Evolutionary conservation across 2,797 vertebrate genomes (phyloP).

Genomic region (Picus viridis): DNA sequence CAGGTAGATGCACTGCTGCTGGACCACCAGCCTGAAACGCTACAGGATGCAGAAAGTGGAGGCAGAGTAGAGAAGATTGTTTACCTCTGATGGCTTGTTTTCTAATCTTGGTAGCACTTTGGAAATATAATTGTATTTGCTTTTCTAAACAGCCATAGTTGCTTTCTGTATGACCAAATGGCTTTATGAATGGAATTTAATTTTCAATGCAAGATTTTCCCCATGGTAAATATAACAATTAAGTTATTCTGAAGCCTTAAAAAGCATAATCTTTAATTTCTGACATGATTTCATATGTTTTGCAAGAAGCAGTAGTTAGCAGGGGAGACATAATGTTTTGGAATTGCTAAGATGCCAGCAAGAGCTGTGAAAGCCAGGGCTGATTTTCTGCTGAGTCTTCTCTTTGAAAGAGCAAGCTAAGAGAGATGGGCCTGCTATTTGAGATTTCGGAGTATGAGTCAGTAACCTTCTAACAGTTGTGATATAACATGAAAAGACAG

Average conservation of each 20-base stretch:
- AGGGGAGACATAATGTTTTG: neutral
- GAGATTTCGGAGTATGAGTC: neutral
- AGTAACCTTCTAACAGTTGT: neutral
- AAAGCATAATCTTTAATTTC: conserved; percentile 61
- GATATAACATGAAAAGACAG: neutral
- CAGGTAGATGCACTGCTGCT: conserved; percentile 65
- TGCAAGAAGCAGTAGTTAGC: neutral
- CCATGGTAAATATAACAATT: conserved; percentile 47
- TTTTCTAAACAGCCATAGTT: conserved; percentile 50
- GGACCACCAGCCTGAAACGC: conserved; percentile 66
- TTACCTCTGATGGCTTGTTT: conserved; percentile 76
- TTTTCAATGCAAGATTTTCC: conserved; percentile 30
- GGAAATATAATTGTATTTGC: neutral
- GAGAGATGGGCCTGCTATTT: neutral
- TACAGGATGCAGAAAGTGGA: conserved; percentile 78
- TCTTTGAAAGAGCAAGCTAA: neutral
- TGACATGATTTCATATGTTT: conserved; percentile 47
- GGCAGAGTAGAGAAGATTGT: conserved; percentile 80
- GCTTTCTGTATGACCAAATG: conserved; percentile 24
- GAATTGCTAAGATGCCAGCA: neutral
- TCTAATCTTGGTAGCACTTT: conserved; percentile 62
- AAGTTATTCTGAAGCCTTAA: conserved; percentile 74
- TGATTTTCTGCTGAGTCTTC: neutral
- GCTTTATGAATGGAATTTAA: conserved; percentile 68
- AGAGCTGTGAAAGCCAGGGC: neutral